Conservation (phyloP, 2,888 invertebrate genomes). For the Baccha elongata region DNA sequence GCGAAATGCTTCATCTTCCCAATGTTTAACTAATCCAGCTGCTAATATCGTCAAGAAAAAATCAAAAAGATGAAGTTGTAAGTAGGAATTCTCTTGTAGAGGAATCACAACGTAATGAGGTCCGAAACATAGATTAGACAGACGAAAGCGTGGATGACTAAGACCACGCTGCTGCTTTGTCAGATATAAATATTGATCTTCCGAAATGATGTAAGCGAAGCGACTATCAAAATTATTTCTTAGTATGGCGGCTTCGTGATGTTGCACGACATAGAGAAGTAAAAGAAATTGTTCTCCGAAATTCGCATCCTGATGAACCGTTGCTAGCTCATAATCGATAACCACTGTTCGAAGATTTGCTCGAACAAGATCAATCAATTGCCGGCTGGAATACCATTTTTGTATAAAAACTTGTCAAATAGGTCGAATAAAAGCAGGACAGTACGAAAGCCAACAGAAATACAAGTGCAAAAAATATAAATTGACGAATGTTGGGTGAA, state of each 20-base stretch:
- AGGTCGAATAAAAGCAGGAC: slow-evolving; percentile 21
- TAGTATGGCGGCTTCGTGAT: slow-evolving; percentile 70
- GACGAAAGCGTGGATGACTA: slow-evolving; percentile 76
- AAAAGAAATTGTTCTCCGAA: slow-evolving; percentile 74
- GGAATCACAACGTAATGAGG: slow-evolving; percentile 79
- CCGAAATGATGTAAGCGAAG: slow-evolving; percentile 76
- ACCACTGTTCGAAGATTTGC: slow-evolving; percentile 76
- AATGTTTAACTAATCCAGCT: slow-evolving; percentile 12
- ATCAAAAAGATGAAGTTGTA: neutral
- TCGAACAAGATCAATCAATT: slow-evolving; percentile 76
- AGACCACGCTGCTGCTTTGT: slow-evolving; percentile 76
- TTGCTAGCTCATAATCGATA: slow-evolving; percentile 75
- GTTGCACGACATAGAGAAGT: slow-evolving; percentile 74
- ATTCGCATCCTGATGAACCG: slow-evolving; percentile 26
- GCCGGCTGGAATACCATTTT: slow-evolving; percentile 64
- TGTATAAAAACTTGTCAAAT: slow-evolving; percentile 15
- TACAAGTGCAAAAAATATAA: neutral
- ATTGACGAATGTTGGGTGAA: neutral
- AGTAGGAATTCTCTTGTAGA: neutral
- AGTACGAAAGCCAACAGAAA: slow-evolving; percentile 12
- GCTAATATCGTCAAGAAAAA: neutral
- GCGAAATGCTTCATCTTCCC: slow-evolving; percentile 21
- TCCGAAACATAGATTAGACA: slow-evolving; percentile 77
- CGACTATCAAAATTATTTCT: slow-evolving; percentile 76
- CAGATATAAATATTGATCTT: slow-evolving; percentile 78